phyloP scores from a whole-genome alignment of 2,113 vertebrate species.

The Neotoma lepida region DNA sequence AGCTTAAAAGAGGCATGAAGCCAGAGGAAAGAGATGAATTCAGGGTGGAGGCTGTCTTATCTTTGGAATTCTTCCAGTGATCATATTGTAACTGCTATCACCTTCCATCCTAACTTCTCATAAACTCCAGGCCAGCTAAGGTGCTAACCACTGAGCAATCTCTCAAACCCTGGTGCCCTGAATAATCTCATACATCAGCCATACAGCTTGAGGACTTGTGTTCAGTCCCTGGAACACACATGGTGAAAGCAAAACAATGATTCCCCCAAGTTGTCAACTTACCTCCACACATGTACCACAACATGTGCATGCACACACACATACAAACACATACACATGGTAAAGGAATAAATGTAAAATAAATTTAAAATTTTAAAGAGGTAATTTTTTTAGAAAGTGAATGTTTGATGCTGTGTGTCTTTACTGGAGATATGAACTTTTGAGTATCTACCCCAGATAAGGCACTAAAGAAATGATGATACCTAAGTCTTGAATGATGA shows the following conservation, averaged over 20 bases:
- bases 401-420: neutral
- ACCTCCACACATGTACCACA: neutral
- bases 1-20: neutral
- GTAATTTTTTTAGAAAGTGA: conserved; percentile 15
- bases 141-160: too few relatives aligned
- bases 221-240: neutral
- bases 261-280: neutral
- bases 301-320: neutral
- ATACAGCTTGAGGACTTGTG: neutral
- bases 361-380: neutral
- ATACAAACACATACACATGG: neutral
- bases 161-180: too few relatives aligned
- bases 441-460: neutral
- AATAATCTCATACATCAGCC: neutral
- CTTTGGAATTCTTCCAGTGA: neutral
- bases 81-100: neutral
- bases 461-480: neutral
- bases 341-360: neutral
- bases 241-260: neutral
- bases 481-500: too few relatives aligned
- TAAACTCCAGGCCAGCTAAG: neutral
- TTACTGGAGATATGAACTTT: neutral
- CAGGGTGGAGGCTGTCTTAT: neutral
- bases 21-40: neutral
- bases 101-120: neutral